Evolutionary conservation across 2,113 vertebrate genomes (phyloP).

Genomic region (Sinocyclocheilus anshuiensis): DNA sequence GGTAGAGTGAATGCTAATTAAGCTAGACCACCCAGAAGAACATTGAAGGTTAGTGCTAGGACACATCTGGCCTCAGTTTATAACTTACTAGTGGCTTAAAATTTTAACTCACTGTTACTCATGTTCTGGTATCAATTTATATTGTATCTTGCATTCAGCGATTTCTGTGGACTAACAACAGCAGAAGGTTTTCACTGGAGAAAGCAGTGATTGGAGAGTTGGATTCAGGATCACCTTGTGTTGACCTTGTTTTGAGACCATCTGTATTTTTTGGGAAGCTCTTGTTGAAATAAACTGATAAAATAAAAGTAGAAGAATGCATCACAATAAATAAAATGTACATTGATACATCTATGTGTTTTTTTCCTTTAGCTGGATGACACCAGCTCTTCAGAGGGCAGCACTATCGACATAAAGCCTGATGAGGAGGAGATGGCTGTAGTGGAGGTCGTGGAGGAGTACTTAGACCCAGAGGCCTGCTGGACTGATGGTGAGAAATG

Average conservation of each 20-base stretch:
- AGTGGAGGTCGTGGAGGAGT: conserved; percentile 93
- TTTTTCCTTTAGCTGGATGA: conserved; percentile 85
- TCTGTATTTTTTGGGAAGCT: neutral
- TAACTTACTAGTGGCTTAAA: conserved; percentile 1
- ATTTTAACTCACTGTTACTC: neutral
- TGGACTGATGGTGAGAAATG: conserved; percentile 88
- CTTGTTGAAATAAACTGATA: neutral
- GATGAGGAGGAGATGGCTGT: conserved; percentile 91
- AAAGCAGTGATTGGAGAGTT: neutral
- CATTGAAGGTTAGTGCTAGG: neutral
- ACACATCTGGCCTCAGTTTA: conserved; percentile 45
- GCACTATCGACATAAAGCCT: conserved; percentile 96
- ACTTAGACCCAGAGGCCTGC: conserved; percentile 94
- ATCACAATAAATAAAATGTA: conserved; percentile 57
- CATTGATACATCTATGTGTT: conserved; percentile 43
- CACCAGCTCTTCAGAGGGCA: conserved; percentile 96
- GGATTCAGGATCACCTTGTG: conserved; percentile 10
- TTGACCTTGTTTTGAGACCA: neutral
- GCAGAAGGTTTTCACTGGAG: neutral
- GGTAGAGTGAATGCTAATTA: conserved; percentile 48
- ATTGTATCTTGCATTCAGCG: neutral
- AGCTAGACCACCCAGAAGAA: conserved; percentile 1
- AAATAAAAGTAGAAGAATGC: conserved; percentile 67
- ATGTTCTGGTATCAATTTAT: neutral
- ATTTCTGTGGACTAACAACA: neutral